These are phyloP conservation scores for Dicyrtoma fusca DNA, from an alignment of 2,888 invertebrate genomes.

Conservation along the genomic window DNA sequence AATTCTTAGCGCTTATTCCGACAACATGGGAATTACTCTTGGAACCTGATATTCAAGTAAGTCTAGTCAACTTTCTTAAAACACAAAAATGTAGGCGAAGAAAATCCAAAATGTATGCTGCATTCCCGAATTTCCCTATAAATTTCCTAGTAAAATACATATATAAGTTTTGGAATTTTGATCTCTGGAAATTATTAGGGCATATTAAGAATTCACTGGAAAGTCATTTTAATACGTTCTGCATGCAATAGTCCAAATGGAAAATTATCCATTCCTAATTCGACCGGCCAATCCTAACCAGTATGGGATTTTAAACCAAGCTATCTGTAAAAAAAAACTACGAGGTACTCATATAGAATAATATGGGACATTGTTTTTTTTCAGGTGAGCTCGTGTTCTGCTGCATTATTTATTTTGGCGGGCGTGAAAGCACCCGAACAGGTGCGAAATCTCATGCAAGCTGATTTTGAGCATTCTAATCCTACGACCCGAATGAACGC, in stretches of 20 bases:
- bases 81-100: not conserved
- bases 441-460: slow-evolving; percentile 86
- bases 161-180: too few relatives aligned
- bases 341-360: too few relatives aligned
- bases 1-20: slow-evolving; percentile 83
- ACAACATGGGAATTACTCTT: slow-evolving; percentile 94
- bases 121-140: too few relatives aligned
- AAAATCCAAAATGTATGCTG: not conserved
- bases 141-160: too few relatives aligned
- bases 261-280: too few relatives aligned
- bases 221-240: slow-evolving; percentile 2
- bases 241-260: not conserved
- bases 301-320: too few relatives aligned
- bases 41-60: slow-evolving; percentile 72
- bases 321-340: too few relatives aligned
- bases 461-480: slow-evolving; percentile 81
- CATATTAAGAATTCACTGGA: too few relatives aligned
- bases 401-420: slow-evolving; percentile 87
- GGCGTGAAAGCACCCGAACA: slow-evolving; percentile 90
- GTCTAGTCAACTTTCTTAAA: not conserved
- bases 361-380: slow-evolving; percentile 19
- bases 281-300: too few relatives aligned
- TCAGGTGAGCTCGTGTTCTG: slow-evolving; percentile 62
- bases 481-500: slow-evolving; percentile 81
- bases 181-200: too few relatives aligned